Evolutionary conservation across 2,113 vertebrate species (phyloP).

Genomic region (Delphinus delphis): DNA sequence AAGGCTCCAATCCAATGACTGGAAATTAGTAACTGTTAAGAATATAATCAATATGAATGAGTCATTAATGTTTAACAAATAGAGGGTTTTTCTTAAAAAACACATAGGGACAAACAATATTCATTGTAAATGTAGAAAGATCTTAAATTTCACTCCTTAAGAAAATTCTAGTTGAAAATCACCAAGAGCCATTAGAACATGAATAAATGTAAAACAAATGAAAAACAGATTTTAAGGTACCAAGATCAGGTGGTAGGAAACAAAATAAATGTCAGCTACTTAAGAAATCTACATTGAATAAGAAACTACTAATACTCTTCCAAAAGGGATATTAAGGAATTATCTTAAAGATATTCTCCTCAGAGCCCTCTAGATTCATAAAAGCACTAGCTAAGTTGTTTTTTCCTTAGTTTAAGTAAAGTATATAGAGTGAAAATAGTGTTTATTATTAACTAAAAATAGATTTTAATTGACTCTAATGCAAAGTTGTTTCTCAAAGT

Average conservation of each 20-base stretch:
- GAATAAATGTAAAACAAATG: slow-evolving; percentile 81
- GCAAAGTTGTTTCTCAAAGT: not conserved
- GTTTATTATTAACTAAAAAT: slow-evolving; percentile 10
- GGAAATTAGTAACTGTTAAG: slow-evolving; percentile 23
- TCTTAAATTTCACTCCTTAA: slow-evolving; percentile 42
- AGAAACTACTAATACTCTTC: slow-evolving; percentile 71
- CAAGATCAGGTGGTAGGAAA: slow-evolving; percentile 75
- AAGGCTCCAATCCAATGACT: not conserved
- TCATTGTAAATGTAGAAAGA: slow-evolving; percentile 1
- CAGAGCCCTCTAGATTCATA: slow-evolving; percentile 2
- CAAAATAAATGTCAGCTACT: slow-evolving; percentile 81
- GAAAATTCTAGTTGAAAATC: slow-evolving; percentile 71
- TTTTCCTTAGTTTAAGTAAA: slow-evolving; percentile 45
- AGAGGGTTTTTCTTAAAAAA: not conserved
- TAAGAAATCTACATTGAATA: slow-evolving; percentile 77
- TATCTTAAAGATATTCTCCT: slow-evolving; percentile 63
- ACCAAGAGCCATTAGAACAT: slow-evolving; percentile 69
- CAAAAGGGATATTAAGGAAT: slow-evolving; percentile 75
- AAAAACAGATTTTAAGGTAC: slow-evolving; percentile 76
- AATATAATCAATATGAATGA: not conserved
- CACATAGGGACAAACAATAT: not conserved
- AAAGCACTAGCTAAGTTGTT: slow-evolving; percentile 14
- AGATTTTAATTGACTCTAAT: slow-evolving; percentile 45
- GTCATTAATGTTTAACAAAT: not conserved
- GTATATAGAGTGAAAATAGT: not conserved